Conservation (phyloP, 2,113 vertebrate genomes). For the Pithys albifrons region DNA sequence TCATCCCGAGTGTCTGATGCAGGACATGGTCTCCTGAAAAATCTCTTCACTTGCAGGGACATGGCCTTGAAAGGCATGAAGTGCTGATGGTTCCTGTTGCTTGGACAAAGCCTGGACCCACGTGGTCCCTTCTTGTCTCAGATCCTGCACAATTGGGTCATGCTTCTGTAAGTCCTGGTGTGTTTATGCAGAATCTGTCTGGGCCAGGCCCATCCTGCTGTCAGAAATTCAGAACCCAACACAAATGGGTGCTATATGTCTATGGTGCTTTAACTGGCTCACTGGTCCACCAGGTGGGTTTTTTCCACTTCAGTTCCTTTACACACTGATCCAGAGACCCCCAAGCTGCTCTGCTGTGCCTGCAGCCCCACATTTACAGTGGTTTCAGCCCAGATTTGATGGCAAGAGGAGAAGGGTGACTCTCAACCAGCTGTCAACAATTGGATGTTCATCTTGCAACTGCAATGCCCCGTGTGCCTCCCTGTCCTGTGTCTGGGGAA, state of each 20-base stretch:
- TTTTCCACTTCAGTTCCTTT: not conserved
- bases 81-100: not conserved
- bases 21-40: not conserved
- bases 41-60: not conserved
- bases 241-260: fast-evolving
- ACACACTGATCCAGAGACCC: not conserved
- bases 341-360: not conserved
- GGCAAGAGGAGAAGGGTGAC: not conserved
- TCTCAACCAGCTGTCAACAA: fast-evolving
- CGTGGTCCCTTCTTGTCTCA: not conserved
- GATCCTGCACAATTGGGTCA: no score
- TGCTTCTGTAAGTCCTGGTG: not conserved
- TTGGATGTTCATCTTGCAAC: not conserved
- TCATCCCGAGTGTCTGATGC: not conserved
- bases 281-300: not conserved
- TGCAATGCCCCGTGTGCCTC: not conserved
- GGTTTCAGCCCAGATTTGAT: not conserved
- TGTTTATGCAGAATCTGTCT: not conserved
- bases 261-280: not conserved
- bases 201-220: not conserved
- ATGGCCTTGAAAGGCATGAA: not conserved
- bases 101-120: not conserved
- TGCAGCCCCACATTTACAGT: not conserved
- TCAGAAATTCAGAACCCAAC: not conserved
- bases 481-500: not conserved